Conservation (phyloP, 2,113 vertebrate species). For the Barbus barbus region DNA sequence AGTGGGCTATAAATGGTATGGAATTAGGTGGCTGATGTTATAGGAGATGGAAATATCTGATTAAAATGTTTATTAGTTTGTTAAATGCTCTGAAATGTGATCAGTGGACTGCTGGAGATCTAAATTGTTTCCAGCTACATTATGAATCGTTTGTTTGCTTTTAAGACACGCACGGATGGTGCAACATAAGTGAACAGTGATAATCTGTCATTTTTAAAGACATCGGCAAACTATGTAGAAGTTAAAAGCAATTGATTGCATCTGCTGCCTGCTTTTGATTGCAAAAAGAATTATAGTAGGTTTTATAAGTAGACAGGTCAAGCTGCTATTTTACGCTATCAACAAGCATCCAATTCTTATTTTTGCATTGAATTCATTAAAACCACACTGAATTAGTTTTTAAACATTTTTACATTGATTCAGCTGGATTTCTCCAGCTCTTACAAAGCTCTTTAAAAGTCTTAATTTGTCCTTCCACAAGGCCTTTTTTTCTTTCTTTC, state of each 20-base stretch:
- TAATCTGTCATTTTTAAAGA: conserved; percentile 4
- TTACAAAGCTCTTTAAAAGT: no score
- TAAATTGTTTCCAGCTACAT: neutral
- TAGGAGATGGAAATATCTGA: neutral
- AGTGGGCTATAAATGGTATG: neutral
- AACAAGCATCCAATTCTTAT: no score
- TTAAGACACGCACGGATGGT: neutral
- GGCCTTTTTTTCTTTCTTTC: no score
- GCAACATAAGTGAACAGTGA: neutral
- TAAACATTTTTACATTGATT: no score
- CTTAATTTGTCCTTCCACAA: no score
- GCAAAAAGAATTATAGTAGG: neutral
- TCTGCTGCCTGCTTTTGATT: neutral
- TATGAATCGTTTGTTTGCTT: neutral
- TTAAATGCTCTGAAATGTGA: conserved; percentile 12
- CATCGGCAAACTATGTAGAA: neutral
- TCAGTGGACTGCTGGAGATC: neutral
- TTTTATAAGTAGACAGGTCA: neutral
- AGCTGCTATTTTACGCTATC: neutral
- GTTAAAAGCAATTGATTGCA: neutral
- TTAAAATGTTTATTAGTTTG: neutral
- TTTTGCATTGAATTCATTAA: no score
- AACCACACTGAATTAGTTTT: no score
- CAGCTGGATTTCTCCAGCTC: no score
- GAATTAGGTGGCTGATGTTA: neutral